phyloP scores from a whole-genome alignment of 2,888 invertebrate species.

The Dinocampus coccinellae region DNA sequence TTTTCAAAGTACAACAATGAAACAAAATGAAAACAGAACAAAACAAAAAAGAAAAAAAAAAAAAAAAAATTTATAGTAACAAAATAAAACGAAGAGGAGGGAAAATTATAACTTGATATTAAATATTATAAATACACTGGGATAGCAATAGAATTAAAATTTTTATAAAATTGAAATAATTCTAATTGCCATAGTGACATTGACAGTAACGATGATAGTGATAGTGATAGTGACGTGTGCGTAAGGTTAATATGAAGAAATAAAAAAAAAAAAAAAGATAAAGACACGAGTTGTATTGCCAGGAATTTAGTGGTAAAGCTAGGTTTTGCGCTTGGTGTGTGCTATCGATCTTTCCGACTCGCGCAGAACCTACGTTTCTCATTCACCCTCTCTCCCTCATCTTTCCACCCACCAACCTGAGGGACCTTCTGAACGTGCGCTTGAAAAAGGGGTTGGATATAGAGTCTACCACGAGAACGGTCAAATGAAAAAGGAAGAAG shows the following conservation, averaged over 20 bases:
- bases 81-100: not conserved
- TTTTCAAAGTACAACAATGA: not conserved
- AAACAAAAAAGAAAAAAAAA: too few species aligned
- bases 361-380: conserved; percentile 35
- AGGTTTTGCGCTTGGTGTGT: conserved; percentile 55
- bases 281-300: conserved; percentile 57
- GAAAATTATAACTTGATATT: not conserved
- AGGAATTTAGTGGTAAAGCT: conserved; percentile 59
- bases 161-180: too few species aligned
- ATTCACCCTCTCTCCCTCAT: conserved; percentile 39
- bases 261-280: conserved; percentile 48
- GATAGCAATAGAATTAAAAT: not conserved
- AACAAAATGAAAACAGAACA: not conserved
- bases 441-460: conserved; percentile 34
- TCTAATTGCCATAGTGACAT: not conserved
- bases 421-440: conserved; percentile 28
- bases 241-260: too few species aligned
- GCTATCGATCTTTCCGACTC: conserved; percentile 63
- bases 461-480: conserved; percentile 28
- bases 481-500: conserved; percentile 8
- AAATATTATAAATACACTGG: not conserved
- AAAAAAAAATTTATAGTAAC: not conserved
- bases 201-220: not conserved
- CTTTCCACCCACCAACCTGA: conserved; percentile 29
- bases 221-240: not conserved